Evolutionary conservation across 2,888 invertebrate species (phyloP).

Genomic region (Ormyrus rosae): DNA sequence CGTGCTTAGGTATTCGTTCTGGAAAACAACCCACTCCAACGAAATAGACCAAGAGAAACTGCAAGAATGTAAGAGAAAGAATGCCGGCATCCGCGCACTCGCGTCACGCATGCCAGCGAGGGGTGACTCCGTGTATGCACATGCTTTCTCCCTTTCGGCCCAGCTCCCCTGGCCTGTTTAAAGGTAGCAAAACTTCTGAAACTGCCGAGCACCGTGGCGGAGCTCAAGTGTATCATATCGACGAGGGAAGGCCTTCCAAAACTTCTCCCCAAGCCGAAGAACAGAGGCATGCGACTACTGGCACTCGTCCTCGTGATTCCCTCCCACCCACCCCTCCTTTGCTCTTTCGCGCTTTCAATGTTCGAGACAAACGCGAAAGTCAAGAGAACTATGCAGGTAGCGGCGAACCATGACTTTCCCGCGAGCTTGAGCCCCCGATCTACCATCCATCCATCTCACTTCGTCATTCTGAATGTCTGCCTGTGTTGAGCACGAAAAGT

Average conservation of each 20-base stretch:
- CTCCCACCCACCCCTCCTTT: background rate
- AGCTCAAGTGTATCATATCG: background rate
- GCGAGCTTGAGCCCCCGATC: constrained; percentile 38
- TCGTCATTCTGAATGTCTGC: background rate
- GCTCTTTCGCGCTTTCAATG: background rate
- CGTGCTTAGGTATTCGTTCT: too few relatives aligned
- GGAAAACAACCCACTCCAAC: background rate
- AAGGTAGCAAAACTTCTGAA: constrained; percentile 9
- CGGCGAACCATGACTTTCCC: constrained; percentile 23
- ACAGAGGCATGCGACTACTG: background rate
- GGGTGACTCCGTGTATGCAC: background rate
- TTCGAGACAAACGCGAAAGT: constrained; percentile 23
- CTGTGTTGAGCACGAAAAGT: too few relatives aligned
- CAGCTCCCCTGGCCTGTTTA: background rate
- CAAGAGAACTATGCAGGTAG: constrained; percentile 15
- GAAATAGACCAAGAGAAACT: background rate
- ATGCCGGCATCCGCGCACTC: background rate
- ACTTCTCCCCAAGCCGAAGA: constrained; percentile 4
- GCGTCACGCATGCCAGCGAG: background rate
- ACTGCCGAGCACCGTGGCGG: background rate
- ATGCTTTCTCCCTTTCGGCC: background rate
- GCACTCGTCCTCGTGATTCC: background rate
- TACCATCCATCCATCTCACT: constrained; percentile 9
- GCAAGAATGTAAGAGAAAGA: background rate
- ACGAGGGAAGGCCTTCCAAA: background rate